Evolutionary conservation across 2,113 vertebrate genomes (phyloP), one percentile per base, ranked within the genome.

Genomic region (Planiliza haematocheilus): DNA sequence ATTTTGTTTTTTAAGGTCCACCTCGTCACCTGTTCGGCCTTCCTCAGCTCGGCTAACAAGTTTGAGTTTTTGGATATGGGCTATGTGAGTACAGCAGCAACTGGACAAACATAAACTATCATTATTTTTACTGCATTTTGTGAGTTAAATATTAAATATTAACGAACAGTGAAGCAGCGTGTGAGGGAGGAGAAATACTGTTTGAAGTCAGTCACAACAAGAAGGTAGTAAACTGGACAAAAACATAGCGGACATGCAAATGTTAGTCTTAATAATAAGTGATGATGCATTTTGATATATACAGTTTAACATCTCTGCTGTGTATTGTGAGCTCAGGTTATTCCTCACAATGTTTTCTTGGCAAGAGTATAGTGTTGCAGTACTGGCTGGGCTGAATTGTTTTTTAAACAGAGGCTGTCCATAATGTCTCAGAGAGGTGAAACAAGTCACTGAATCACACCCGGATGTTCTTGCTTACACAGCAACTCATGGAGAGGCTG

Each of bases 401-500:
- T 34, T 36, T 69, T 55, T 53, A 38, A 79, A 70, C 37, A 49
- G 52, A 77, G 30, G 41, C 10, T 34, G 62, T 81, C 65, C 34
- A 16, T 53, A 59, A 61, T 18, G 63, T 66, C 18, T 73, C 10
- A 7, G 4, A 1, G 51, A 79, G 63, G 59, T 78, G 30, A 72
- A 79, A 49, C 36, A 52, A 52, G 56, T 79, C 81, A 65, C 68
- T 66, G 45, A 77, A 49, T 86, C 62, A 83, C 68, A 61, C 30
- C 14, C 11, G 3, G 36, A 24, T 84, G 37, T 74, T 77, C 42
- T 83, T 74, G 74, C 63, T 61, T 77, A 56, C 71, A 49, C 93
- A 97, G 96, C 95, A 97, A 93, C 91, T 98, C 57, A 96, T 98
- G 94, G 96, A 96, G 84, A 86, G 97, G 36, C 91, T 98, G 87